Base-by-base conservation (phyloP, 2,888 invertebrate genomes). In the Lathronympha strigana region DNA sequence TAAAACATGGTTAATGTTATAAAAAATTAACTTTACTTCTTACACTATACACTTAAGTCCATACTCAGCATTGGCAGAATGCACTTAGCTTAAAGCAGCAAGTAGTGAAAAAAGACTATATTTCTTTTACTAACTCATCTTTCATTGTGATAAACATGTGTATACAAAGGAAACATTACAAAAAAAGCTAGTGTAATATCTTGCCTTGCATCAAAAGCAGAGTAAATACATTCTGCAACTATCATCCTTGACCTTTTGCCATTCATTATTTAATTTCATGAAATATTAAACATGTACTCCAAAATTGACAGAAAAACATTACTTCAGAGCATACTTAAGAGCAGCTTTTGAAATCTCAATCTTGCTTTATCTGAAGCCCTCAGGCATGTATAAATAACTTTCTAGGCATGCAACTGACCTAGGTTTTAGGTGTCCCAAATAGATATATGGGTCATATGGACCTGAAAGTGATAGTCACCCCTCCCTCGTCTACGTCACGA, bases 391-490 rank as follows among this genome's bases (percentile, higher is more conserved):
- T 40, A 47, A 47, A 58, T 55, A 55, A 43, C 40, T 55, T 43
- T 40, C 55, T 55, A 43, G 43, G 28, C 28, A 28, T 25, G 21
- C 40, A 70, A 73, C 71, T 71, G 72, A 72, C 69, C 71, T 55
- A 55, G 28, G 55, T 43, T 43, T 55, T 55, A 43, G 55, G 55
- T 67, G 67, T 43, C 70, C 72, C 73, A 76, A 66, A 53, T 60
- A 31, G 15, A 40, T 25, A 61, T 61, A 61, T 64, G 31, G 66
- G 66, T 66, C 61, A 61, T n/a, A 40, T 55, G 11, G 25, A 38
- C 54, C 76, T 70, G 84, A 88, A 88, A 87, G 88, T 80, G 87
- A 87, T 83, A 74, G 79, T 79, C 54, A 23, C 28, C 43, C 55
- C 55, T 25, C 55, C 43, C 43, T 17, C 55, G 75, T 89, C 17